Evolutionary conservation across 2,888 invertebrate species (phyloP), one percentile per base, ranked within the genome.

Genomic region (Portevinia maculata): DNA sequence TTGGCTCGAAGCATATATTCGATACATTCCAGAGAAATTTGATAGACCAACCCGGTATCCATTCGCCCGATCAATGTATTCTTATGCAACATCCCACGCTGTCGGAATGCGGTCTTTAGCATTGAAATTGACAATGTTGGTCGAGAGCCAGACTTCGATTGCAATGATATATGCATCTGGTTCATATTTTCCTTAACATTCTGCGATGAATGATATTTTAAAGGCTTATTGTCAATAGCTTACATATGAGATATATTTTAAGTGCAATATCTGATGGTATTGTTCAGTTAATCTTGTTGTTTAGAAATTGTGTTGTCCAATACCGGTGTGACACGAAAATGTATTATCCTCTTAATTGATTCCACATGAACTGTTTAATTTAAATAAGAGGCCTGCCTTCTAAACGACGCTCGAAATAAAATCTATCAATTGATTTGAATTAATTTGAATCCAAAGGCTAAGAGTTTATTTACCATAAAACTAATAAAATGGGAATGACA

Each of bases 1-100:
- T 24, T 37, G 44, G 32, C 60, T 60, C 1, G 7, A 65, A 48
- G 37, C 13, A 34, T 32, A 57, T 9, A 11, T 44, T 55, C 30
- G 24, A 76, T 70, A 70, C 75, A 76, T 81, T 46, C 52, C 17
- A 44, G n/a, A 19, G 75, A 75, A 81, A 64, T 81, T 81, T 60
- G 65, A 76, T 76, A 65, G 59, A 70, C 70, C 32, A 37, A 52
- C 64, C n/a, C 50, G 17, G 15, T 53, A 28, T 17, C 32, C n/a
- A 30, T 46, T 11, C 53, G 39, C 13, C 17, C 15, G 39, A 60
- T 28, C 30, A 62, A 17, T 24, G 28, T 19, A 39, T 28, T 69
- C 69, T 81, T 81, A 28, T 52, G 79, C 64, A 81, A 81, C 57
- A 59, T 69, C 79, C 79, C 70, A 76, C 81, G 64, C 81, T 70